A percentile compares a stretch with the other conserved stretches of the same genome.
phyloP scores from a whole-genome alignment of 2,797 vertebrate species.

The Semotilus atromaculatus region DNA sequence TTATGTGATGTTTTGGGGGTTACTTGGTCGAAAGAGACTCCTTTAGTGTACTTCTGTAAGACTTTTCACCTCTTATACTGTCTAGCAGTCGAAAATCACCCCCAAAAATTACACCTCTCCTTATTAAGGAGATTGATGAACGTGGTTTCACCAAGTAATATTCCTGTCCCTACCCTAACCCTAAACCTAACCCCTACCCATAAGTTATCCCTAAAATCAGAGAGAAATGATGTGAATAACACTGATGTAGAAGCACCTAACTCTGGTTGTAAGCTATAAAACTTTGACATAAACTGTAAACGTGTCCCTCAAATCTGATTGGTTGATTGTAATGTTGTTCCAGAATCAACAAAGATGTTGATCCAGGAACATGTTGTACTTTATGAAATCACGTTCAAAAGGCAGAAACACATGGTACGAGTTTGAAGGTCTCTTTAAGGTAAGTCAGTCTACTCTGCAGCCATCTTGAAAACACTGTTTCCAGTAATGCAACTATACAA shows the following conservation, averaged over 20 bases:
- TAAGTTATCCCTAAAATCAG: not conserved
- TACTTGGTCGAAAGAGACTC: not conserved
- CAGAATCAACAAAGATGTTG: not conserved
- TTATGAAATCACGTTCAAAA: not conserved
- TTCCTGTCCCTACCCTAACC: not conserved
- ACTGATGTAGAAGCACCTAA: not conserved
- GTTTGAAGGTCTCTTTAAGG: not conserved
- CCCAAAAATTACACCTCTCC: not conserved
- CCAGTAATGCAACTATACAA: not conserved
- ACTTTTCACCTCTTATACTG: not conserved
- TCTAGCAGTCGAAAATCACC: not conserved
- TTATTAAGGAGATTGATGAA: not conserved
- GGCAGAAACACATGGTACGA: not conserved
- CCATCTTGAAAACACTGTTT: not conserved
- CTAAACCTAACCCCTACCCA: too few species aligned
- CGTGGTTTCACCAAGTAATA: not conserved
- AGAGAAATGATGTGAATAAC: not conserved
- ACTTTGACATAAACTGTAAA: not conserved
- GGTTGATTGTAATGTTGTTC: not conserved
- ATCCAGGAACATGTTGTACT: not conserved
- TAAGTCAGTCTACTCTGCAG: not conserved
- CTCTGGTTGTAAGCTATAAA: not conserved
- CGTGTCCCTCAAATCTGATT: not conserved
- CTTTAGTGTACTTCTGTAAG: not conserved
- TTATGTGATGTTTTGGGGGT: not conserved